Evolutionary conservation across 1,140 invertebrate genomes (phyloP).

Genomic region (Reticulitermes speratus): DNA sequence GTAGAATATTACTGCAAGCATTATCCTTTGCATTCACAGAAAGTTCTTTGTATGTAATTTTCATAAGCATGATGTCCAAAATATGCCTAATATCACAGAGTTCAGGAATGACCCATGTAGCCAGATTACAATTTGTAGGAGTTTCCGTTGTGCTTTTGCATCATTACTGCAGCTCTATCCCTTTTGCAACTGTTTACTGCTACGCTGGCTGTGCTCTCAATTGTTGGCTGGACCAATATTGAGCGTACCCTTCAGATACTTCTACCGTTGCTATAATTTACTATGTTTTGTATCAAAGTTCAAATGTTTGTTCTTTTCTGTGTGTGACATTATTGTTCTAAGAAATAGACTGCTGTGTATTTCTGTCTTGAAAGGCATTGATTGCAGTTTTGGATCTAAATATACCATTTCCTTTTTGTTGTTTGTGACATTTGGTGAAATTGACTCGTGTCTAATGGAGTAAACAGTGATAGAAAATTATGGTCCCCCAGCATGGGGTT

Average conservation of each 20-base stretch:
- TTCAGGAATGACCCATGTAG: too few species aligned
- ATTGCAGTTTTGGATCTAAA: too few species aligned
- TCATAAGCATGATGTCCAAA: too few species aligned
- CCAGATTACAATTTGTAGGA: background rate
- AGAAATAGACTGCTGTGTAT: background rate
- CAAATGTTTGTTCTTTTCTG: background rate
- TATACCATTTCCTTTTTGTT: too few species aligned
- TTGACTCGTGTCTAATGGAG: too few species aligned
- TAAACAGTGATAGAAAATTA: too few species aligned
- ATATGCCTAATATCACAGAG: too few species aligned
- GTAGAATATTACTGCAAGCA: too few species aligned
- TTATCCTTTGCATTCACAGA: too few species aligned
- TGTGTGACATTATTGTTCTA: background rate
- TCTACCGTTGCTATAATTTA: background rate
- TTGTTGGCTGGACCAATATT: background rate
- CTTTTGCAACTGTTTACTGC: conserved; percentile 27
- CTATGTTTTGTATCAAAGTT: background rate
- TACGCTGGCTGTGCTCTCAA: conserved; percentile 15
- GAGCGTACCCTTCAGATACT: background rate
- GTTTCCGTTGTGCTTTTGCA: background rate
- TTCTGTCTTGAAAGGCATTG: background rate
- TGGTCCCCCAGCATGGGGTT: too few species aligned
- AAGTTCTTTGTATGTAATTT: too few species aligned
- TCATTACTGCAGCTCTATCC: background rate
- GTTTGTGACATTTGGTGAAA: too few species aligned